Evolutionary conservation across 1,140 invertebrate species (phyloP).

Genomic region (Leptoteleia sp.): DNA sequence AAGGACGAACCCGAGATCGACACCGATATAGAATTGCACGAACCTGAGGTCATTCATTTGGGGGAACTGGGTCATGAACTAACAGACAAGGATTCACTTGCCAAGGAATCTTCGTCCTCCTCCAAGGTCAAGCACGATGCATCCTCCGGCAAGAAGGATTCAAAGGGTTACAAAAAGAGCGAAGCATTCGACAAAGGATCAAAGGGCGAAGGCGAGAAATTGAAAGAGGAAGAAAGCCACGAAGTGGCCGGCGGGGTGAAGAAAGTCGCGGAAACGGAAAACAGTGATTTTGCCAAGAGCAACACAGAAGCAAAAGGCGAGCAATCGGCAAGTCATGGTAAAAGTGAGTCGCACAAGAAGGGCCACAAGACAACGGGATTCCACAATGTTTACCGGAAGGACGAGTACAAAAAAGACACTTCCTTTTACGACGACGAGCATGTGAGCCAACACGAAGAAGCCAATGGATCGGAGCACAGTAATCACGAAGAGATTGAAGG

Average conservation of each 20-base stretch:
- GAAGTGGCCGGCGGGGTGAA: constrained; percentile 81
- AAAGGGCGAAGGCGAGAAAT: constrained; percentile 81
- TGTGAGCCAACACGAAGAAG: constrained; percentile 84
- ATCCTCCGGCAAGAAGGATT: constrained; percentile 73
- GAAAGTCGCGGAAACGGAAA: constrained; percentile 81
- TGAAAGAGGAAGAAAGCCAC: constrained; percentile 81
- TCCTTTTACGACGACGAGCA: constrained; percentile 85
- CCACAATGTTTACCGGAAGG: constrained; percentile 85
- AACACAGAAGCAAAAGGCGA: constrained; percentile 80
- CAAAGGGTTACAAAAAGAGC: constrained; percentile 80
- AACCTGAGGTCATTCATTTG: constrained; percentile 32
- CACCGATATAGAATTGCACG: constrained; percentile 15
- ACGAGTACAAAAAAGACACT: constrained; percentile 81
- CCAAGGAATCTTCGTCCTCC: constrained; percentile 42
- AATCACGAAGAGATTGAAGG: constrained; percentile 83
- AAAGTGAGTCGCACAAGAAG: constrained; percentile 84
- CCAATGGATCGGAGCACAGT: constrained; percentile 83
- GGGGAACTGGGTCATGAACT: constrained; percentile 41
- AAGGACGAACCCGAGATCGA: constrained; percentile 19
- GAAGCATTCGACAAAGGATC: constrained; percentile 82
- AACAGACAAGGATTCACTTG: constrained; percentile 28
- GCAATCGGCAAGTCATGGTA: constrained; percentile 81
- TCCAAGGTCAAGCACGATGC: constrained; percentile 53
- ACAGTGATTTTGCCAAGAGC: constrained; percentile 79
- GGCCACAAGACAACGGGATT: constrained; percentile 85